Percentiles rank a stretch among this genome's conserved stretches.
Evolutionary conservation across 1,140 invertebrate species (phyloP).

Genomic region (Drosophila arawakana): DNA sequence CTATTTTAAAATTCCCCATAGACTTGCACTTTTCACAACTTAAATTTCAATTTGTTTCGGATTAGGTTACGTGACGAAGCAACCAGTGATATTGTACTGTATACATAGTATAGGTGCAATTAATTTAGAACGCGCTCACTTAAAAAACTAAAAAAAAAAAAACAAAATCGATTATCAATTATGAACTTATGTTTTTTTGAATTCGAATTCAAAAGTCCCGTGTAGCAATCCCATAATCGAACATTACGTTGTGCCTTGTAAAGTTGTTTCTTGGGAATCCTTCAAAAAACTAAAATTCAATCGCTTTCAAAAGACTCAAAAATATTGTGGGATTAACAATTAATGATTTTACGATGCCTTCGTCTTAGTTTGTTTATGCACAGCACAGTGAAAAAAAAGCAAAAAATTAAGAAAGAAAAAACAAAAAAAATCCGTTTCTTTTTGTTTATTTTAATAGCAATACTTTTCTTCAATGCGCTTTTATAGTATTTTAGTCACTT

Average conservation of each 20-base stretch:
- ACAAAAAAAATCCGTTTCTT: constrained; percentile 45
- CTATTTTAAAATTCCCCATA: constrained; percentile 41
- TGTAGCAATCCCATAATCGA: constrained; percentile 19
- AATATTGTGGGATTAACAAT: constrained; percentile 48
- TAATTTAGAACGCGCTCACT: constrained; percentile 84
- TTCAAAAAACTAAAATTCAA: constrained; percentile 37
- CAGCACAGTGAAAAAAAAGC: background rate
- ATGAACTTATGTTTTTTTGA: constrained; percentile 45
- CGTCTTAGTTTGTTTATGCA: constrained; percentile 54
- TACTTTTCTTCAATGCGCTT: constrained; percentile 79
- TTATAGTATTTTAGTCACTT: constrained; percentile 82
- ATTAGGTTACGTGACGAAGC: constrained; percentile 83
- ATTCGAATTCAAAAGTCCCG: constrained; percentile 50
- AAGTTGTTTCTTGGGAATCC: constrained; percentile 70
- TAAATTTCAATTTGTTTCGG: constrained; percentile 78
- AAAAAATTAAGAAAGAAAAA: constrained; percentile 1
- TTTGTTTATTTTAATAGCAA: constrained; percentile 60
- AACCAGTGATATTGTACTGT: constrained; percentile 85
- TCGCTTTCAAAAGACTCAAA: constrained; percentile 79
- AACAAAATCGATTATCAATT: constrained; percentile 49
- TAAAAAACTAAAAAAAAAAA: constrained; percentile 64
- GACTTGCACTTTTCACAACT: constrained; percentile 52
- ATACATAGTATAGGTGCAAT: constrained; percentile 85
- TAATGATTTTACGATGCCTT: constrained; percentile 79
- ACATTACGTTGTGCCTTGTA: constrained; percentile 69